Conservation (phyloP, 2,113 vertebrate genomes). For the Xiphophorus hellerii region DNA sequence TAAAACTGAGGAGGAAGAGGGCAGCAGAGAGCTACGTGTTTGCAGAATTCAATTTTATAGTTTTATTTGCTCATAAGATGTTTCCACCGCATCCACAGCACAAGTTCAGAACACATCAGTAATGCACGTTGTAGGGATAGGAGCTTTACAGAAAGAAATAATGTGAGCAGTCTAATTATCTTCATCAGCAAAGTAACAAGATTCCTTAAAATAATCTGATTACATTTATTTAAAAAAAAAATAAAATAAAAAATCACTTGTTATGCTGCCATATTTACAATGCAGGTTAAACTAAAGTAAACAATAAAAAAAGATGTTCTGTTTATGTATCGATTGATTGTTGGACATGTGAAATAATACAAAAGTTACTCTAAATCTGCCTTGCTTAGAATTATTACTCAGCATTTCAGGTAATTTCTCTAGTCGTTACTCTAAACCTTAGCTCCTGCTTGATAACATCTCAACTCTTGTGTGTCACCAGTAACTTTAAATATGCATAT, state of each 20-base stretch:
- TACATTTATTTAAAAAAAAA: background rate
- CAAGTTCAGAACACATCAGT: slow-evolving; percentile 6
- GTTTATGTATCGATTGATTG: slow-evolving; percentile 28
- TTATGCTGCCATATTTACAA: slow-evolving; percentile 2
- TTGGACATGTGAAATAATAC: slow-evolving; percentile 49
- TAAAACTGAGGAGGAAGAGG: slow-evolving; percentile 48
- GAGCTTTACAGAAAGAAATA: background rate
- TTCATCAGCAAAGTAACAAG: background rate
- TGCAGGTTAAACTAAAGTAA: slow-evolving; percentile 19
- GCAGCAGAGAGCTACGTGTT: slow-evolving; percentile 67
- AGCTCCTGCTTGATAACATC: slow-evolving; percentile 9
- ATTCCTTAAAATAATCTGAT: background rate
- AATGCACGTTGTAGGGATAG: background rate
- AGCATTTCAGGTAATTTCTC: background rate
- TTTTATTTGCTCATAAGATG: background rate
- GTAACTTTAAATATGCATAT: slow-evolving; percentile 32
- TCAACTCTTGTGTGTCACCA: slow-evolving; percentile 10
- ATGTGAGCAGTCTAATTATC: background rate
- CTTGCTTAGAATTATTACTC: slow-evolving; percentile 25
- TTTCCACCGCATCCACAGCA: background rate
- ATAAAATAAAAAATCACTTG: background rate
- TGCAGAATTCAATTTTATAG: background rate
- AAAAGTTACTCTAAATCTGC: slow-evolving; percentile 32
- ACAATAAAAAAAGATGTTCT: background rate
- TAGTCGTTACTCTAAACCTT: slow-evolving; percentile 13